Conservation (phyloP, 2,113 vertebrate genomes). For the Desmodus rotundus region DNA sequence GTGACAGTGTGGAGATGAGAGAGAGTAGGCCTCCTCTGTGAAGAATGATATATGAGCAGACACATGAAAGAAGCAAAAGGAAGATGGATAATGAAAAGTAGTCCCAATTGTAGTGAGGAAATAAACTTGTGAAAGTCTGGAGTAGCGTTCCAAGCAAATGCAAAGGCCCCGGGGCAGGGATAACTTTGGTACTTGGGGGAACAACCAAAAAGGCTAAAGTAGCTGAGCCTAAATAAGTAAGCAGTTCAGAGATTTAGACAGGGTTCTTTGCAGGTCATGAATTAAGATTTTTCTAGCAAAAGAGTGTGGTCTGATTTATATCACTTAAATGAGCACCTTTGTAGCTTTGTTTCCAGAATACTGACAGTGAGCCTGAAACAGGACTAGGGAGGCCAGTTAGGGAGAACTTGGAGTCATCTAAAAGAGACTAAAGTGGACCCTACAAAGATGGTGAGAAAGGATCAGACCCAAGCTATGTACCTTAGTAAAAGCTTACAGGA, state of each 20-base stretch:
- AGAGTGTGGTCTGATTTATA: neutral
- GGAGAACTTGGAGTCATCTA: neutral
- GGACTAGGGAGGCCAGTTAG: neutral
- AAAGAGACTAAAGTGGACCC: neutral
- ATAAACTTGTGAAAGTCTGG: neutral
- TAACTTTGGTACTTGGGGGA: neutral
- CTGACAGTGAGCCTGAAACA: neutral
- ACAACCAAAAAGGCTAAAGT: neutral
- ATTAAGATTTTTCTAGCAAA: neutral
- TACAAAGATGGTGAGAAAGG: neutral
- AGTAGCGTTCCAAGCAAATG: neutral
- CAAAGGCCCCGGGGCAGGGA: neutral
- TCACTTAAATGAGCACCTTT: neutral
- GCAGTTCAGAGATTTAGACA: neutral
- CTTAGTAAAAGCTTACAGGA: neutral
- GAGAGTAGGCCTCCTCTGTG: neutral
- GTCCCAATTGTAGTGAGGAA: neutral
- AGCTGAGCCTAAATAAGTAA: neutral
- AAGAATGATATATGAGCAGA: neutral
- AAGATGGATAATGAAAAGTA: neutral
- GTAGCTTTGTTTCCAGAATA: neutral
- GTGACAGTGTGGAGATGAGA: rapidly evolving
- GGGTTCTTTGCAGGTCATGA: neutral
- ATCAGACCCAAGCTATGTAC: neutral
- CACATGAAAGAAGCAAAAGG: neutral